These are phyloP conservation scores for Parnassius apollo DNA, from an alignment of 2,888 invertebrate genomes.

Conservation along the genomic window DNA sequence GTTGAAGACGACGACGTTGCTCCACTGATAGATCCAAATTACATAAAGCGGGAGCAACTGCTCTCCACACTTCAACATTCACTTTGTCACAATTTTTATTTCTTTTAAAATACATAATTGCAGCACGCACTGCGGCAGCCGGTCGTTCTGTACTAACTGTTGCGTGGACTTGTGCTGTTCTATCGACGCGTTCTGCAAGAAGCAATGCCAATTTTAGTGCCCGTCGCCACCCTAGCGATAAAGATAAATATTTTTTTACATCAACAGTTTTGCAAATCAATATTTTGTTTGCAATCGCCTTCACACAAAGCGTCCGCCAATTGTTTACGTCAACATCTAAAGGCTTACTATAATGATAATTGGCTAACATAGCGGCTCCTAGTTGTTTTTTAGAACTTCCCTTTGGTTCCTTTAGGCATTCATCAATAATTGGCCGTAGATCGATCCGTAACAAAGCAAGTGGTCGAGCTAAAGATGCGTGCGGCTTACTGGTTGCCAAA, in stretches of 20 bases:
- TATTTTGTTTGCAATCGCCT: conserved; percentile 48
- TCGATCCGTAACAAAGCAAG: conserved; percentile 31
- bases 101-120: conserved; percentile 35
- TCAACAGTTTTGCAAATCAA: conserved; percentile 39
- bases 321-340: conserved; percentile 41
- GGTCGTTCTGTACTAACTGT: conserved; percentile 41
- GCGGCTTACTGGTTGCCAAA: conserved; percentile 19
- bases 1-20: conserved; percentile 26
- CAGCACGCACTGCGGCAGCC: conserved; percentile 41
- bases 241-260: conserved; percentile 35
- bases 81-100: conserved; percentile 28
- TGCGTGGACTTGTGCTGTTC: conserved; percentile 35
- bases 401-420: conserved; percentile 31
- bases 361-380: conserved; percentile 44
- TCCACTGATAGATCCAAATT: conserved; percentile 35
- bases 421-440: conserved; percentile 24
- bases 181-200: conserved; percentile 40
- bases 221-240: conserved; percentile 41
- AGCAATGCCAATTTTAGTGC: conserved; percentile 45
- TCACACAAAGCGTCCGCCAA: conserved; percentile 48
- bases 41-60: conserved; percentile 42
- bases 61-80: conserved; percentile 46
- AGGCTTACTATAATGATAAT: conserved; percentile 46
- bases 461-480: conserved; percentile 32
- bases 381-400: conserved; percentile 32